These are phyloP conservation scores for Xiphias gladius DNA, from an alignment of 2,113 vertebrate species.

Conservation along the genomic window DNA sequence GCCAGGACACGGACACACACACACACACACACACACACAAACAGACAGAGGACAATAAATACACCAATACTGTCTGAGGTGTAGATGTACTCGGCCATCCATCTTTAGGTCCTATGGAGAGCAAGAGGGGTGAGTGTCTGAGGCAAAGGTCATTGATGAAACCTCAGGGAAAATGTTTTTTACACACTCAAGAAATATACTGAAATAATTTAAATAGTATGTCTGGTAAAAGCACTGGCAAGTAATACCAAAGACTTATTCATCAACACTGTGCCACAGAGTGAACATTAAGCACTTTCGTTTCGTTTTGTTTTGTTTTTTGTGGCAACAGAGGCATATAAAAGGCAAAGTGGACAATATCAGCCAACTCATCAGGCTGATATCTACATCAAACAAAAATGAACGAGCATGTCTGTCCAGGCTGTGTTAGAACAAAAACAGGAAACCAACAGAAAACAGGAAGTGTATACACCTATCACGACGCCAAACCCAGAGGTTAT, in stretches of 20 bases:
- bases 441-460: slow-evolving; percentile 79
- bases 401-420: slow-evolving; percentile 52
- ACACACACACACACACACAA: slow-evolving; percentile 31
- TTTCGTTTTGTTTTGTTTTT: neutral
- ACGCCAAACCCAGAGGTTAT: slow-evolving; percentile 27
- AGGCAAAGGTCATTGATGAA: slow-evolving; percentile 18
- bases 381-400: slow-evolving; percentile 22
- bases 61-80: neutral
- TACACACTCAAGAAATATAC: neutral
- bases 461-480: slow-evolving; percentile 48
- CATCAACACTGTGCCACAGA: neutral
- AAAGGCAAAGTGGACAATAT: neutral
- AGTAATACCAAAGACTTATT: neutral
- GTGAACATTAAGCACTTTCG: neutral
- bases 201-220: neutral
- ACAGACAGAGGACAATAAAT: neutral
- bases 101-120: slow-evolving; percentile 29
- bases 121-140: slow-evolving; percentile 21
- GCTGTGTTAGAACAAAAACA: slow-evolving; percentile 74
- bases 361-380: neutral
- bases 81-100: neutral
- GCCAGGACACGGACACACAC: slow-evolving; percentile 22
- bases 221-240: neutral
- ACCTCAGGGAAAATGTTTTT: neutral
- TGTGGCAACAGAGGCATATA: neutral